Conservation (phyloP, 2,888 invertebrate species). For the Beris morrisii region DNA sequence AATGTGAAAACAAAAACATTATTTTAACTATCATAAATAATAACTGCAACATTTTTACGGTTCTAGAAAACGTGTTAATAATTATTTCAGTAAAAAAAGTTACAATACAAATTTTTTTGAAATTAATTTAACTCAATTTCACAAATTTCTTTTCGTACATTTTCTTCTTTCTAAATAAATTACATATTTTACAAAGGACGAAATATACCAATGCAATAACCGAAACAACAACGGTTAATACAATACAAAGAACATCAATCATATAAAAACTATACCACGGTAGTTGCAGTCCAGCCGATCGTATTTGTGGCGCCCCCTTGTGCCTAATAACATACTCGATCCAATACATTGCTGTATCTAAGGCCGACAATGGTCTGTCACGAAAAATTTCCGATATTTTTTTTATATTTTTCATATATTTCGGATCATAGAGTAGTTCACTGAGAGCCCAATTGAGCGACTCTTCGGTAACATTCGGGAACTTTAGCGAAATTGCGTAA, state of each 20-base stretch:
- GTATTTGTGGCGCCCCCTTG: constrained; percentile 53
- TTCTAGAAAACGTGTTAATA: too few species aligned
- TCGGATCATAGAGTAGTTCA: constrained; percentile 52
- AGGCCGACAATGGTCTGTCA: constrained; percentile 51
- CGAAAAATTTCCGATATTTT: constrained; percentile 51
- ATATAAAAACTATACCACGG: constrained; percentile 54
- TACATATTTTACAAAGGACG: background rate
- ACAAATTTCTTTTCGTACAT: background rate
- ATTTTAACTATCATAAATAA: too few species aligned
- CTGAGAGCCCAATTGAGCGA: constrained; percentile 46
- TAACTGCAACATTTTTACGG: too few species aligned
- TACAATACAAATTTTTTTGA: too few species aligned
- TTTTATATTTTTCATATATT: constrained; percentile 50
- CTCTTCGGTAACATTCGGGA: constrained; percentile 48
- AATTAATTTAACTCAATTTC: background rate
- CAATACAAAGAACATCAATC: constrained; percentile 49
- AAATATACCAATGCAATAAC: background rate
- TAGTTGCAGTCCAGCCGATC: constrained; percentile 51
- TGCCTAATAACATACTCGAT: constrained; percentile 56
- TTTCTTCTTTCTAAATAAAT: background rate
- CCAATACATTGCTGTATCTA: constrained; percentile 56
- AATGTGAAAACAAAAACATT: too few species aligned
- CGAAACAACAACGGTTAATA: background rate
- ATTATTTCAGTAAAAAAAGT: too few species aligned
- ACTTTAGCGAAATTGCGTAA: constrained; percentile 51